phyloP scores from a whole-genome alignment of 1,140 invertebrate species.

The Bradynema listronoti region DNA sequence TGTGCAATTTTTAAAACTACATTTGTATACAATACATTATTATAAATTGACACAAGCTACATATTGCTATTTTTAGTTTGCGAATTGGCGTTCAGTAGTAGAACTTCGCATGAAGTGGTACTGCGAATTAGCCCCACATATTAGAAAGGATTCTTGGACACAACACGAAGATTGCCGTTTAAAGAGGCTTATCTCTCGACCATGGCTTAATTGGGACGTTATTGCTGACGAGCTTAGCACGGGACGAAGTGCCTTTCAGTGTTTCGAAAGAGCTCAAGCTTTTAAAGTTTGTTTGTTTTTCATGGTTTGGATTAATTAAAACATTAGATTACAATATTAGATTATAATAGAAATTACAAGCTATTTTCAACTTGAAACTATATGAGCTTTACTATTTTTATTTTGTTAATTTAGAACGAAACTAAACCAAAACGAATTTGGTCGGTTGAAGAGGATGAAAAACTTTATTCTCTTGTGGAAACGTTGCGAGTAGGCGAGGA shows the following conservation, averaged over 20 bases:
- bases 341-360: too few relatives aligned
- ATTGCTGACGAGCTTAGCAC: constrained; percentile 19
- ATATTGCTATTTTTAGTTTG: constrained; percentile 23
- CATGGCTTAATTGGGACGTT: constrained; percentile 35
- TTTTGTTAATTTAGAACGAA: too few relatives aligned
- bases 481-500: constrained; percentile 28
- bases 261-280: too few relatives aligned
- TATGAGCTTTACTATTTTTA: too few relatives aligned
- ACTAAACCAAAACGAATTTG: too few relatives aligned
- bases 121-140: constrained; percentile 19
- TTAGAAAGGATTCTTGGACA: constrained; percentile 20
- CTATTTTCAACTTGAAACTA: too few relatives aligned
- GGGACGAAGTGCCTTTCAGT: constrained; percentile 22
- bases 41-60: too few relatives aligned
- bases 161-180: constrained; percentile 24
- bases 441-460: constrained; percentile 34
- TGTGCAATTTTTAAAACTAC: constrained; percentile 4
- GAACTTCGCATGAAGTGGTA: constrained; percentile 40
- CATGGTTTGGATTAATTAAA: too few relatives aligned
- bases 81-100: constrained; percentile 19
- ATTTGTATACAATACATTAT: too few relatives aligned
- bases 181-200: background rate
- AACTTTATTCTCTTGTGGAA: constrained; percentile 22
- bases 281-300: too few relatives aligned
- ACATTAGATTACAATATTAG: too few relatives aligned